Conservation (phyloP, 2,888 invertebrate species). For the Isoperla grammatica region DNA sequence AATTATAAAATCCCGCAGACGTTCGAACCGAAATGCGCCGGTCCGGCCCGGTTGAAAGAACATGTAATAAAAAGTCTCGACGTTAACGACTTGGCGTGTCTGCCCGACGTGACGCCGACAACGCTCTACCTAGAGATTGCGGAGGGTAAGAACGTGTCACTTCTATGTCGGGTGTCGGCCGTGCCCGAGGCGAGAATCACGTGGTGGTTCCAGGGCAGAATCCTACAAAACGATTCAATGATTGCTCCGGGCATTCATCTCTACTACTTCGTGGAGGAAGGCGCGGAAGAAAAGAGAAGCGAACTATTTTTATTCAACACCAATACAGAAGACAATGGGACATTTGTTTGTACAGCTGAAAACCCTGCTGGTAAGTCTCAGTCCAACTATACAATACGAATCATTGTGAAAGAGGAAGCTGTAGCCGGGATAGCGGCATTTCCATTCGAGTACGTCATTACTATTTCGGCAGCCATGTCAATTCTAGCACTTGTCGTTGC, state of each 20-base stretch:
- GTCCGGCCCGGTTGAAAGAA: conserved; percentile 61
- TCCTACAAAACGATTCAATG: conserved; percentile 69
- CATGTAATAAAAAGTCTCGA: conserved; percentile 62
- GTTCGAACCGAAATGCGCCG: conserved; percentile 70
- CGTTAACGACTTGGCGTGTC: conserved; percentile 69
- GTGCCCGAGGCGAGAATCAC: conserved; percentile 74
- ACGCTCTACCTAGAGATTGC: conserved; percentile 70
- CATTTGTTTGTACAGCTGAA: conserved; percentile 78
- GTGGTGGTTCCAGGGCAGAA: conserved; percentile 62
- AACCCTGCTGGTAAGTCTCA: conserved; percentile 75
- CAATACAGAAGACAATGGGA: conserved; percentile 74
- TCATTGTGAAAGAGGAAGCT: conserved; percentile 68
- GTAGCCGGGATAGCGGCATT: conserved; percentile 61
- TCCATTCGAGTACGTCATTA: conserved; percentile 64
- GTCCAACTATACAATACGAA: conserved; percentile 74
- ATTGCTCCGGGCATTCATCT: conserved; percentile 61
- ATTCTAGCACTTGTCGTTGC: conserved; percentile 59
- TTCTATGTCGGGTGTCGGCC: conserved; percentile 74
- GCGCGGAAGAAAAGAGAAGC: conserved; percentile 67
- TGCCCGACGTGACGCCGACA: conserved; percentile 71
- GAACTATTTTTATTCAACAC: conserved; percentile 74
- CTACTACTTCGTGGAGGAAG: conserved; percentile 65
- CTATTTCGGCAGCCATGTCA: conserved; percentile 60
- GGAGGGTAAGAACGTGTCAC: conserved; percentile 74
- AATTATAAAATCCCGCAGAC: conserved; percentile 71